Evolutionary conservation across 2,113 vertebrate genomes (phyloP).

Genomic region (Mesitornis unicolor): DNA sequence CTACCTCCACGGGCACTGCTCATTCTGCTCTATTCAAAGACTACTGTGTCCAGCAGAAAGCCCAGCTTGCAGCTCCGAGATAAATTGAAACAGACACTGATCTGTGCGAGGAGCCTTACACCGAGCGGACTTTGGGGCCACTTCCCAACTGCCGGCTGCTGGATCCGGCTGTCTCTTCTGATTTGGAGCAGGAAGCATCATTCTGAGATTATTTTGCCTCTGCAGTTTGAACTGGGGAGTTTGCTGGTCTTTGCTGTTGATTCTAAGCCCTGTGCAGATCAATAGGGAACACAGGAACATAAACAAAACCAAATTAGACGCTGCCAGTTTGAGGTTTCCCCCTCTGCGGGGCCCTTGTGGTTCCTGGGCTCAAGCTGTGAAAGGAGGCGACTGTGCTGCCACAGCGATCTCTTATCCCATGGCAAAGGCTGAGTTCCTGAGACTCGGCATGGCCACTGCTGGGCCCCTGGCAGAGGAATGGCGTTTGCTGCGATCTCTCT

Average conservation of each 20-base stretch:
- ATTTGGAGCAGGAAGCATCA: background rate
- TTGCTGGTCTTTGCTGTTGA: slow-evolving; percentile 4
- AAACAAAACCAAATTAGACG: slow-evolving; percentile 58
- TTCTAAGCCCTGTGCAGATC: slow-evolving; percentile 7
- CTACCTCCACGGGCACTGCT: background rate
- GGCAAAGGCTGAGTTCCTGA: background rate
- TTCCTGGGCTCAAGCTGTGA: slow-evolving; percentile 50
- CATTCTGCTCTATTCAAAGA: fast-evolving
- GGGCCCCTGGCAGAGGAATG: background rate
- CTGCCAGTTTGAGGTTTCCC: slow-evolving; percentile 62
- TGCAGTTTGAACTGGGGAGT: background rate
- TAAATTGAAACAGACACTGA: background rate
- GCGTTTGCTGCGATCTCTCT: background rate
- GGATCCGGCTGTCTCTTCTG: background rate
- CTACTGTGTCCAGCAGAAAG: background rate
- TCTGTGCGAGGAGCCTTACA: background rate
- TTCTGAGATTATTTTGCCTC: background rate
- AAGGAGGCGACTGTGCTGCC: slow-evolving; percentile 42
- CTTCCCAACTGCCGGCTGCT: background rate
- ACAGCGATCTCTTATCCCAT: background rate
- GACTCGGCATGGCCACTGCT: background rate
- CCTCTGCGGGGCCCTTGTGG: slow-evolving; percentile 44
- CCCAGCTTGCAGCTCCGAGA: background rate
- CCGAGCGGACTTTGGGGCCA: background rate
- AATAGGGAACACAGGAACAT: slow-evolving; percentile 6